Evolutionary conservation across 30 jellyfish, hydroid and myxozoan species (phyloP).

Genomic region (Aurelia aurita complex sp. Pacific): DNA sequence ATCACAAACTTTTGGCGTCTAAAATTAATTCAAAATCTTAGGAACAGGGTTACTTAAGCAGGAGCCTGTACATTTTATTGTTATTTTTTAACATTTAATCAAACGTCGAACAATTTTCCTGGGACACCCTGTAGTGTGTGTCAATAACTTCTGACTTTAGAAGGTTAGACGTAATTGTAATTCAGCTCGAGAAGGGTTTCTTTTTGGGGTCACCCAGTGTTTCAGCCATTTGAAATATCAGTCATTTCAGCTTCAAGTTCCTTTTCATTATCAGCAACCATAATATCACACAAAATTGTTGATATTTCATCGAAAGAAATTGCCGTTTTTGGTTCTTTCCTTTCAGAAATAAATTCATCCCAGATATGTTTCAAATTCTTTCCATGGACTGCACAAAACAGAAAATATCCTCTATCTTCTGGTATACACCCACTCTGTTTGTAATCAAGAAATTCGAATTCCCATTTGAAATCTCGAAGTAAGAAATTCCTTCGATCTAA

Average conservation of each 20-base stretch:
- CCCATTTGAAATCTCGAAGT: slow-evolving; percentile 65
- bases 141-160: too few relatives aligned
- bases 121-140: too few relatives aligned
- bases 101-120: too few relatives aligned
- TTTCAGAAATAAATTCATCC: slow-evolving; percentile 18
- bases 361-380: slow-evolving; percentile 14
- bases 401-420: slow-evolving; percentile 24
- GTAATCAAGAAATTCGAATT: slow-evolving; percentile 48
- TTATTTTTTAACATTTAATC: too few relatives aligned
- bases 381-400: slow-evolving; percentile 61
- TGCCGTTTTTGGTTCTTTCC: slow-evolving; percentile 34
- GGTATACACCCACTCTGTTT: slow-evolving; percentile 46
- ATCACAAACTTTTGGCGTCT: too few relatives aligned
- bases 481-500: slow-evolving; percentile 55
- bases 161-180: too few relatives aligned
- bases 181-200: too few relatives aligned
- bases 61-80: too few relatives aligned
- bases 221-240: too few relatives aligned
- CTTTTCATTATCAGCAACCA: slow-evolving; percentile 3
- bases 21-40: too few relatives aligned
- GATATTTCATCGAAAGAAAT: slow-evolving; percentile 47
- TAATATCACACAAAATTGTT: slow-evolving; percentile 27
- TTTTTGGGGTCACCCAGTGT: too few relatives aligned
- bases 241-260: not conserved
- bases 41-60: too few relatives aligned